Evolutionary conservation across 2,113 vertebrate genomes (phyloP), one percentile per base, ranked within the genome.

Genomic region (Grus americana): DNA sequence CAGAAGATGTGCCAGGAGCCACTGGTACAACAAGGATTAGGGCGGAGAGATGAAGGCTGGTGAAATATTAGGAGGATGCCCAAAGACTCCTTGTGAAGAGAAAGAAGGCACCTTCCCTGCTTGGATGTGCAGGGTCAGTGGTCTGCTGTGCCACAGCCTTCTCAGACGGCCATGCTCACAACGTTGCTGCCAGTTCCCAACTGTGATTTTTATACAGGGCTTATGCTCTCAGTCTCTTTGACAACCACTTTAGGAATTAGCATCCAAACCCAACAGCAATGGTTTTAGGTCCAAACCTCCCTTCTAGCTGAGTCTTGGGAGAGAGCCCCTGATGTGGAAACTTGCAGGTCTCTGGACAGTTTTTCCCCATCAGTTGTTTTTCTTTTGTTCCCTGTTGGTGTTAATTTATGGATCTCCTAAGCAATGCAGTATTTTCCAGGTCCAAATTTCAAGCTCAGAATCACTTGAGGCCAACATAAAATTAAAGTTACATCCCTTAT

Each of bases 111-210:
- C 40, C 21, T 24, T 52, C 46, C 55, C 21, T 9, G 0, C 29
- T 9, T 19, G 0, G 7, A 47, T n/a, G 19, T 17, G 30, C 17
- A 1, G 44, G 50, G 49, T 32, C 42, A 46, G 32, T 12, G 22
- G 8, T 30, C 30, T 7, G 42, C 6, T 5, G 32, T 2, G 2
- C 3, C 8, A 12, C 34, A 34, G 42, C 50, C 30, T 5, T 11
- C 34, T 7, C 1, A 1, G 24, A 6, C 5, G 0, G 29, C 38
- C 2, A 1, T 2, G 11, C 47, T 61, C 6, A 3, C 15, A 15
- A 2, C 21, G 0, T 5, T 2, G 2, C 7, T 20, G 32, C 52
- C 47, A 7, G 3, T 8, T 61, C n/a, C 59, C 27, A 5, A 1
- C 34, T 12, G 18, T 9, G 24, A 4, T 32, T 93, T 61, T 15